Base-by-base conservation (phyloP, 2,113 vertebrate species). In the Gavialis gangeticus region DNA sequence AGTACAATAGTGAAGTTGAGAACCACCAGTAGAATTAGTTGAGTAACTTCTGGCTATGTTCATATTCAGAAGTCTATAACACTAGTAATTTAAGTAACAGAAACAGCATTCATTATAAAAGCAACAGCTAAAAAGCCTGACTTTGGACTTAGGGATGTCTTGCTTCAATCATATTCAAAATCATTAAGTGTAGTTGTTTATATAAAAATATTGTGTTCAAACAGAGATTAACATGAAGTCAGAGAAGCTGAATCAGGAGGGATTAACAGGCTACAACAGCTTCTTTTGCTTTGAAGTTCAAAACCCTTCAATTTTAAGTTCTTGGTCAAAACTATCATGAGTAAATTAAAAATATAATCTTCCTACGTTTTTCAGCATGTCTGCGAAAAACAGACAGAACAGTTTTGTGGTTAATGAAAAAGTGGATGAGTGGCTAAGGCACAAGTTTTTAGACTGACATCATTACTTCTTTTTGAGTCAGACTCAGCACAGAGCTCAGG, bases 271-370 rank as follows among this genome's bases (percentile, higher is more conserved):
- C 87, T 34, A 71, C 85, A 59, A 62, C 63, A 81, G 67, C n/a
- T 82, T 25, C 64, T 34, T 71, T 87, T 94, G 84, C 94, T 92
- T 89, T 13, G 81, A 34, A 93, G 90, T 84, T 91, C n/a, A 87
- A 89, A 57, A 75, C 89, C 55, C 34, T 83, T 57, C 75, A 73
- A 76, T 81, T 18, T 79, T 83, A n/a, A 63, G 46, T 46, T 89
- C 21, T 79, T 13, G 14, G 87, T 85, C 57, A 54, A 6, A 46
- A 13, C 28, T 12, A 22, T 66, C 60, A 12, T 79, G 37, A 12
- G 13, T 63, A n/a, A 15, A 63, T 77, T 25, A 27, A 30, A 16
- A 64, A 66, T 25, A 11, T 78, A 34, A 6, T 28, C 22, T 22
- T 60, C 57, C 62, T 81, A 69, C 22, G 69, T 56, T 71, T 54